Evolutionary conservation across 2,797 vertebrate species (phyloP).

Genomic region (Apodemus agrarius): DNA sequence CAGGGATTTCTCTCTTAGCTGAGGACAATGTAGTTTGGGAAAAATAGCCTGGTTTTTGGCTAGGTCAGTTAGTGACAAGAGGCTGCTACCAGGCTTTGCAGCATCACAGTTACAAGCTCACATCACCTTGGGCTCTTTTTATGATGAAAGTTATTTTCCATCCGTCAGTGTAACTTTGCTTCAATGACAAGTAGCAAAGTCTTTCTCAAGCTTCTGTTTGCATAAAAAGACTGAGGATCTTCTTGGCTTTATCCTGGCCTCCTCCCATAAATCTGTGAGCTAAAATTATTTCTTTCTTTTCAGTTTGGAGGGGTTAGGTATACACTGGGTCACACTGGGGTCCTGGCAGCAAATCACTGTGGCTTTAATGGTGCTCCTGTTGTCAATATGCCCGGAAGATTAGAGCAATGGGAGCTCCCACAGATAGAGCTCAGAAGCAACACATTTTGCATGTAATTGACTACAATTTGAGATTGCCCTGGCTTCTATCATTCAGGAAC

Average conservation of each 20-base stretch:
- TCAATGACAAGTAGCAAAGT: not conserved
- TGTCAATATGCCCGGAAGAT: not conserved
- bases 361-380: not conserved
- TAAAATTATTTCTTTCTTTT: not conserved
- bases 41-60: not conserved
- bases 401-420: not conserved
- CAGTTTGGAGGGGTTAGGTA: not conserved
- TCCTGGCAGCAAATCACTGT: not conserved
- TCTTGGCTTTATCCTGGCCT: not conserved
- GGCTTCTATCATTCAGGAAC: conserved; percentile 66
- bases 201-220: not conserved
- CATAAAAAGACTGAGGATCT: not conserved
- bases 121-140: not conserved
- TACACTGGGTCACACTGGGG: not conserved
- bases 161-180: not conserved
- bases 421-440: not conserved
- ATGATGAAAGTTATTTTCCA: not conserved
- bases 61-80: not conserved
- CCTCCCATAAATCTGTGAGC: not conserved
- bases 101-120: not conserved
- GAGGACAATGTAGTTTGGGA: not conserved
- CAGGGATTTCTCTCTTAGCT: not conserved
- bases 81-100: not conserved
- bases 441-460: not conserved
- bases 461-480: conserved; percentile 43